Evolutionary conservation across 2,797 vertebrate genomes (phyloP).

Genomic region (Micrastur ruficollis): DNA sequence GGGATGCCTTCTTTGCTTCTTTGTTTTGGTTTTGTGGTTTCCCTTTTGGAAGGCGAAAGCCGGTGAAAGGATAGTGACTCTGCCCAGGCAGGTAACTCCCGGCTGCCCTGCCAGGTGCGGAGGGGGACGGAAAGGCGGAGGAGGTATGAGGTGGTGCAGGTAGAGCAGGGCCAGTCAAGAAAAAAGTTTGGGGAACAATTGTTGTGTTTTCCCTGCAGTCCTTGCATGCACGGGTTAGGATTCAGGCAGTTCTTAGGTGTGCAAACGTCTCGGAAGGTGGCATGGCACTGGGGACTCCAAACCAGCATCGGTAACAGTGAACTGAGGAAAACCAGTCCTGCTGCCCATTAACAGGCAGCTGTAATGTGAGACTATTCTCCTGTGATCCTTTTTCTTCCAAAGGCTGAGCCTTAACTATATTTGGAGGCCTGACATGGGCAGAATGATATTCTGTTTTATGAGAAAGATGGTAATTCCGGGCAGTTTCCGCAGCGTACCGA

Average conservation of each 20-base stretch:
- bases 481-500: not conserved
- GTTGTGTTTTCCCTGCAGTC: not conserved
- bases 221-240: rapidly evolving
- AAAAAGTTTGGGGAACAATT: not conserved
- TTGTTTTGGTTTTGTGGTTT: not conserved
- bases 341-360: not conserved
- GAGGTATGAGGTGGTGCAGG: not conserved
- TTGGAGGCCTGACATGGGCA: not conserved
- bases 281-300: not conserved
- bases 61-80: not conserved
- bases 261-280: not conserved
- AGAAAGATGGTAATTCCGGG: not conserved
- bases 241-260: not conserved
- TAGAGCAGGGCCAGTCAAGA: not conserved
- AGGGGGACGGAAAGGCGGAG: not conserved
- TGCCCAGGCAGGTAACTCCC: not conserved
- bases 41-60: not conserved
- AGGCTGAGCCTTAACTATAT: not conserved
- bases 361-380: rapidly evolving
- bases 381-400: not conserved
- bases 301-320: not conserved
- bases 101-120: not conserved
- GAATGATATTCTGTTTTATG: not conserved
- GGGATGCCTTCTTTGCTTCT: not conserved
- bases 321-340: not conserved